Evolutionary conservation across 2,888 invertebrate genomes (phyloP).

Genomic region (Plemyria rubiginata): DNA sequence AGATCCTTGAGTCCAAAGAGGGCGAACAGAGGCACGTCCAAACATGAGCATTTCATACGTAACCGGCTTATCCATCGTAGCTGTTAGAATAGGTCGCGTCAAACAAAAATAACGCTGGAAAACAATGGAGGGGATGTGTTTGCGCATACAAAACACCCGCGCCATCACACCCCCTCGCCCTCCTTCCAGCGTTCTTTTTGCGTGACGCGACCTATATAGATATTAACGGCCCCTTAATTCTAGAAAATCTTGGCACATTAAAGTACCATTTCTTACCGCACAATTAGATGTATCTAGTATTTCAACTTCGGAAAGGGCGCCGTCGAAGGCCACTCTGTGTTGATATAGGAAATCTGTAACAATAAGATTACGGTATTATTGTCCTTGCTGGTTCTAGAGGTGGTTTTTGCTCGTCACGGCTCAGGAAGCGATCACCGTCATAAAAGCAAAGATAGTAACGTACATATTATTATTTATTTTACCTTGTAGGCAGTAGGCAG

Average conservation of each 20-base stretch:
- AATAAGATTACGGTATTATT: slow-evolving; percentile 54
- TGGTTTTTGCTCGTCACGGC: slow-evolving; percentile 25
- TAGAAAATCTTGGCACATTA: slow-evolving; percentile 17
- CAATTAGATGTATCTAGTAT: slow-evolving; percentile 92
- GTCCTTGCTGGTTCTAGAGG: slow-evolving; percentile 22
- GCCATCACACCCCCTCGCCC: no score
- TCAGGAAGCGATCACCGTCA: background rate
- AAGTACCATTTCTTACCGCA: slow-evolving; percentile 86
- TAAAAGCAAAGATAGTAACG: background rate
- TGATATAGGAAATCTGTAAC: slow-evolving; percentile 92
- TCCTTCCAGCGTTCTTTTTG: no score
- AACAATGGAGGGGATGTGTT: no score
- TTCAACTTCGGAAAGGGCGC: slow-evolving; percentile 91
- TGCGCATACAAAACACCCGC: no score
- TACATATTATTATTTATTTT: no score
- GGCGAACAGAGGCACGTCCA: background rate
- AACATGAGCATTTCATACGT: background rate
- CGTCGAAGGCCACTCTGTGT: slow-evolving; percentile 91
- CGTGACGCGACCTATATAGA: no score
- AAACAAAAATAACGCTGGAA: no score
- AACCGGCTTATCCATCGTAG: no score
- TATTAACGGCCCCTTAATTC: background rate
- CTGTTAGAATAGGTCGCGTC: no score
- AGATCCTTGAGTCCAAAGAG: no score
- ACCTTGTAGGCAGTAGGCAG: no score